Base-by-base conservation (phyloP, 2,113 vertebrate species). In the Muntiacus muntjak region DNA sequence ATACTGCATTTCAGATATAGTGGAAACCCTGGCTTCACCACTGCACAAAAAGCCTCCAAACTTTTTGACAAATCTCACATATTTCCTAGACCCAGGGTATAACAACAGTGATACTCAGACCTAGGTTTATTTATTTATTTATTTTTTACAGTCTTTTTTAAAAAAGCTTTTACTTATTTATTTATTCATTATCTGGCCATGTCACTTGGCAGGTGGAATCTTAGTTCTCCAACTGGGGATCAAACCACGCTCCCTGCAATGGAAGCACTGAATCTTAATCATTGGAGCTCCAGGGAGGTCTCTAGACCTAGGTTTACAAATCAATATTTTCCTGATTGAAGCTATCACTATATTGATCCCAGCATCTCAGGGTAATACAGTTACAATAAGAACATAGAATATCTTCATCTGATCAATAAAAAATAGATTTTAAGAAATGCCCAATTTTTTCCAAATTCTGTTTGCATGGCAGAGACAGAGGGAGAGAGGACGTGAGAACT, bases 401-500 rank as follows among this genome's bases (percentile, higher is more conserved):
- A 43, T 15, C 10, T 93, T 45, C 45, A 55, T 21, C 33, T 78
- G 7, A 10, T 45, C 12, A 25, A 30, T 15, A n/a, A 10, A 57
- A 52, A 58, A 23, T 16, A 71, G 8, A 96, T 81, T 79, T n/a
- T 6, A 81, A 83, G 9, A 90, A 91, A 83, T 76, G 7, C 4
- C 1, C 12, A 54, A 25, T 30, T 4, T 45, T 6, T 1, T 10
- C 23, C 12, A 28, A 89, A 78, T 36, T 55, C 30, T n/a, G 1
- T 57, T 86, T 79, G 26, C 26, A 19, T 64, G 82, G 33, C 6
- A 8, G 2, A 47, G 23, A 78, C 7, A 78, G 83, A 47, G 45
- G 60, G 7, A 2, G 2, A 43, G 13, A 28, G 13, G 21, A 7
- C 3, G 0, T n/a, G 67, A n/a, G 7, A 23, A 6, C 2, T 2